Evolutionary conservation across 2,113 vertebrate genomes (phyloP).

Genomic region (Odobenus rosmarus): DNA sequence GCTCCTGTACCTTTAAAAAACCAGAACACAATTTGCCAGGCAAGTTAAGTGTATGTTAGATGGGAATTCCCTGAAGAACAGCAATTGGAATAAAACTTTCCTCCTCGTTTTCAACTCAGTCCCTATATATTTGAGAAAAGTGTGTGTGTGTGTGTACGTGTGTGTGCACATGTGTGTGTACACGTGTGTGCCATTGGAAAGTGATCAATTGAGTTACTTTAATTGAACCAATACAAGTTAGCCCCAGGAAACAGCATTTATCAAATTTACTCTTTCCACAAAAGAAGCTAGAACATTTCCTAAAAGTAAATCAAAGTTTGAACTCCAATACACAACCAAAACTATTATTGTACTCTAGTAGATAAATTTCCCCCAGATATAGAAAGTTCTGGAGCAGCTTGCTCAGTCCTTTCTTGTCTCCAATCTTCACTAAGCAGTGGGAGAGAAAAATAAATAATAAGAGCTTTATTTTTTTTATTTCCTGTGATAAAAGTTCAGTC

Average conservation of each 20-base stretch:
- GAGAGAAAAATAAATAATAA: neutral
- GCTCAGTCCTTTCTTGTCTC: neutral
- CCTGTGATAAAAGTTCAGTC: neutral
- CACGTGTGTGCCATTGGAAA: neutral
- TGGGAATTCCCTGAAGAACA: neutral
- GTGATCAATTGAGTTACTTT: neutral
- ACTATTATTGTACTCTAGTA: neutral
- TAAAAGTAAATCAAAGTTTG: neutral
- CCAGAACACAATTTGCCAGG: neutral
- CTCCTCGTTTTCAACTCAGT: neutral
- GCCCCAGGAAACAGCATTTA: neutral
- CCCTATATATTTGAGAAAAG: neutral
- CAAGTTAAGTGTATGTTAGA: neutral
- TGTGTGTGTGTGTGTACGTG: neutral
- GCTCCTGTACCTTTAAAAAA: neutral
- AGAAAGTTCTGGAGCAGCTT: neutral
- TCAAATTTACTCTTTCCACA: neutral
- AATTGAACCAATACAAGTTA: neutral
- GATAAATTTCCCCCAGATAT: neutral
- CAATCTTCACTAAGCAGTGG: neutral
- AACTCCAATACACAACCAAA: neutral
- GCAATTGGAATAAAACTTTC: neutral
- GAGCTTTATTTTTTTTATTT: neutral
- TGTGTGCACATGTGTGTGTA: accelerated
- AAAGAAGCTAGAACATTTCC: neutral